phyloP scores from a whole-genome alignment of 35 echinoderm and acorn worm species.

The Lytechinus variegatus region DNA sequence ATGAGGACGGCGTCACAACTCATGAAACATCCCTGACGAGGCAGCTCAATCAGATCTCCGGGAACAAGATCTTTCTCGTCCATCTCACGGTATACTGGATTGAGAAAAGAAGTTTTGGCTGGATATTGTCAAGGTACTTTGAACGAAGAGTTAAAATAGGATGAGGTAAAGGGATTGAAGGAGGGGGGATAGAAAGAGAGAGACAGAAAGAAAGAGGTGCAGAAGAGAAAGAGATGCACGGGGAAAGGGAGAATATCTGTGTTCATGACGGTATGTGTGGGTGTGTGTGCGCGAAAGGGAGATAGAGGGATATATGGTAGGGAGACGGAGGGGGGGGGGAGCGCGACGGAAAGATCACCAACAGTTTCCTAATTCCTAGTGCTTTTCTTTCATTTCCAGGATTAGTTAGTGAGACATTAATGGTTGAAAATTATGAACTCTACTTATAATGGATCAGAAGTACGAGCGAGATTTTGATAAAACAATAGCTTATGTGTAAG shows the following conservation, averaged over 20 bases:
- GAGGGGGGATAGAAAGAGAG: background rate
- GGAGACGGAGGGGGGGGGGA: background rate
- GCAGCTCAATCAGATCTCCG: constrained; percentile 85
- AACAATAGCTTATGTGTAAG: too few relatives aligned
- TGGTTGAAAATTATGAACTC: too few relatives aligned
- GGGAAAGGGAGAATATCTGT: background rate
- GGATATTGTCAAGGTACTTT: too few relatives aligned
- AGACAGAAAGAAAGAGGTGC: background rate
- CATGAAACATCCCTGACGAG: constrained; percentile 72
- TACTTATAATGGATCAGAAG: too few relatives aligned
- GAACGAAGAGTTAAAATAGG: too few relatives aligned
- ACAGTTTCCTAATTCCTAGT: too few relatives aligned
- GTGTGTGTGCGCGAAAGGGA: background rate
- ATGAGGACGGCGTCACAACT: constrained; percentile 88
- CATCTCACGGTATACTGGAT: constrained; percentile 59
- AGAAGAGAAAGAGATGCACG: background rate
- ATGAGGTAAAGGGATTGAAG: background rate
- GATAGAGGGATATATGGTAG: background rate
- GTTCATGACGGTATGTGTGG: too few relatives aligned
- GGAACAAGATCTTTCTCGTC: constrained; percentile 76
- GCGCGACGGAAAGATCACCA: too few relatives aligned
- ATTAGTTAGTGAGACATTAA: too few relatives aligned
- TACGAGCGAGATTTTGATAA: too few relatives aligned
- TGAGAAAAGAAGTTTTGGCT: too few relatives aligned
- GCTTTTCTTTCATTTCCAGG: too few relatives aligned